A percentile compares a stretch with the other conserved stretches of the same genome.
Conservation (phyloP, 2,888 invertebrate genomes). For the Meiosimyza platycephala region DNA sequence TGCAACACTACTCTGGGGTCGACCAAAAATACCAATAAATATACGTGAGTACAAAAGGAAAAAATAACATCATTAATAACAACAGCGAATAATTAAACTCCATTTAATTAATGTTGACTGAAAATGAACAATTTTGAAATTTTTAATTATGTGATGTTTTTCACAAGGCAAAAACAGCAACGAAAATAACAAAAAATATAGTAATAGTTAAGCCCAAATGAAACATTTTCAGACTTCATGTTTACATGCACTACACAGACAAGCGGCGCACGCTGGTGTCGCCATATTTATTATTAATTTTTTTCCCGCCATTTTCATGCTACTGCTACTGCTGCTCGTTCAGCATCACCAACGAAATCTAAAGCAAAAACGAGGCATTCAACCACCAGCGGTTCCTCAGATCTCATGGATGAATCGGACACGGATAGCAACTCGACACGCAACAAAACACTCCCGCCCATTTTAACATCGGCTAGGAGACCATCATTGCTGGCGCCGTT, state of each 20-base stretch:
- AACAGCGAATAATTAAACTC: background rate
- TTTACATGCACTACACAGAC: no score
- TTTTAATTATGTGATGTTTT: slow-evolving; percentile 22
- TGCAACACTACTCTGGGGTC: slow-evolving; percentile 78
- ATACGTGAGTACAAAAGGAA: slow-evolving; percentile 68
- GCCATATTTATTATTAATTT: background rate
- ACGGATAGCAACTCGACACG: slow-evolving; percentile 65
- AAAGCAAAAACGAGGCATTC: slow-evolving; percentile 56
- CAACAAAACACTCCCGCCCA: slow-evolving; percentile 67
- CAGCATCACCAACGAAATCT: slow-evolving; percentile 63
- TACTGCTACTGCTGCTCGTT: background rate
- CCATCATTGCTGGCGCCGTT: slow-evolving; percentile 69
- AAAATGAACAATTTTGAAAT: slow-evolving; percentile 4
- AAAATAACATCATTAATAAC: slow-evolving; percentile 14
- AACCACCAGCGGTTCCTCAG: slow-evolving; percentile 64
- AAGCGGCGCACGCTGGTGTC: no score
- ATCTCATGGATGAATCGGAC: slow-evolving; percentile 72
- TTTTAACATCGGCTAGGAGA: slow-evolving; percentile 67
- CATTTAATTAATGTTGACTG: slow-evolving; percentile 1
- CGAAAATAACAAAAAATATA: background rate
- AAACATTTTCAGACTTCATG: background rate
- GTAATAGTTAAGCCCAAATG: slow-evolving; percentile 15
- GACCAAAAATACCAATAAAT: slow-evolving; percentile 70
- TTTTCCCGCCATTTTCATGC: background rate
- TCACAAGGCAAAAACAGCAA: background rate